Base-by-base conservation (phyloP, 2,888 invertebrate species). In the Zeuzera pyrina region DNA sequence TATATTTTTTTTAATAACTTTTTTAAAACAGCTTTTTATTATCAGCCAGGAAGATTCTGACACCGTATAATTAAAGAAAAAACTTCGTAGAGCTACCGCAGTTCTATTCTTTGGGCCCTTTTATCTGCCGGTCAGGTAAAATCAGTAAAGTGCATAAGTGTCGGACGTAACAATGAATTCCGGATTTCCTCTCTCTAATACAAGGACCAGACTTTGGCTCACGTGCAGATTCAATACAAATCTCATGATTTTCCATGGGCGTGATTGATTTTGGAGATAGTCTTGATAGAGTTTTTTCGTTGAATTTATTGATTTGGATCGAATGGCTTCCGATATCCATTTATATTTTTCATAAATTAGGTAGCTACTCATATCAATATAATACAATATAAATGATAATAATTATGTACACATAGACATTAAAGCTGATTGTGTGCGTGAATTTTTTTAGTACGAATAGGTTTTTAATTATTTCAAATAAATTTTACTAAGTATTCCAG, bases 101-200 rank as follows among this genome's bases (percentile, higher is more conserved):
- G 49, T 43, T 52, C 55, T 55, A 61, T 71, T 67, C 57, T 52
- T 41, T 43, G 47, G 48, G 47, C 57, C 43, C 70, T 49, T 72
- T 81, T 72, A 76, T 74, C 57, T 53, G 52, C 46, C 64, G 76
- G 78, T 76, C 83, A 81, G 83, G 83, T 81, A 81, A n/a, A n/a
- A n/a, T n/a, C n/a, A n/a, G 81, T 81, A 81, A 68, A 71, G 67
- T 73, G 59, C 67, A 57, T 63, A 63, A 76, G 72, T 59, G 70
- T 71, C 60, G 69, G 62, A 65, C 66, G 65, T 62, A 70, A 78
- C 76, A 83, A 81, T 74, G 58, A 54, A 49, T 54, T 52, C 83
- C 83, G 83, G 83, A 83, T 83, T 79, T 83, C 83, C 83, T 83
- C 74, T 72, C 68, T 71, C 62, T 79, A 81, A 79, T 79, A 69